Evolutionary conservation across 2,113 vertebrate genomes (phyloP).

Genomic region (Anguilla rostrata): DNA sequence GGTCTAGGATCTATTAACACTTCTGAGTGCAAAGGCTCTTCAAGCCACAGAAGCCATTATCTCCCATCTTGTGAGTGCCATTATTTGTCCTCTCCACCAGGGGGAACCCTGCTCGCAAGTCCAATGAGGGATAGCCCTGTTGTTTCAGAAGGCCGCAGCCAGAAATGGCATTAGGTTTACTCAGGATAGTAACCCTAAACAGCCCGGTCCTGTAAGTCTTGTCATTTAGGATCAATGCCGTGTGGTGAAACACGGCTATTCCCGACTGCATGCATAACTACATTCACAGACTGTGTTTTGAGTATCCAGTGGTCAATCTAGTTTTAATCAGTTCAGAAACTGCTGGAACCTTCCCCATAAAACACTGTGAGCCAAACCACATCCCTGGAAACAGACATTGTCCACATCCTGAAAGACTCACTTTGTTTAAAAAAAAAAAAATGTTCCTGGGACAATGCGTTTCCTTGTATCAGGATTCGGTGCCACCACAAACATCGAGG

Average conservation of each 20-base stretch:
- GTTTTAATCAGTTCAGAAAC: neutral
- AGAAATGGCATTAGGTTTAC: no score
- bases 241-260: neutral
- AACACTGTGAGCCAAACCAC: neutral
- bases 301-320: neutral
- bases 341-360: neutral
- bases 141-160: neutral
- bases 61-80: neutral
- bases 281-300: no score
- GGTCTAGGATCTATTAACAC: neutral
- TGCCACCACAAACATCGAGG: neutral
- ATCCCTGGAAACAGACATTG: neutral
- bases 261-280: no score
- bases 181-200: neutral
- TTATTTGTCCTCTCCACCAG: neutral
- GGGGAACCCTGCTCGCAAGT: neutral
- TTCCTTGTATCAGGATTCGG: neutral
- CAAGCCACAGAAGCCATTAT: constrained; percentile 10
- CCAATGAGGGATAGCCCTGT: neutral
- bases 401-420: neutral
- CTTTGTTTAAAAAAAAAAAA: neutral
- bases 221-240: neutral
- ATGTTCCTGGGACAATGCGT: neutral
- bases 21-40: neutral
- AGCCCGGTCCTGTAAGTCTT: neutral